These are phyloP conservation scores for Terrapene triunguis DNA, from an alignment of 2,113 vertebrate genomes.

Conservation along the genomic window DNA sequence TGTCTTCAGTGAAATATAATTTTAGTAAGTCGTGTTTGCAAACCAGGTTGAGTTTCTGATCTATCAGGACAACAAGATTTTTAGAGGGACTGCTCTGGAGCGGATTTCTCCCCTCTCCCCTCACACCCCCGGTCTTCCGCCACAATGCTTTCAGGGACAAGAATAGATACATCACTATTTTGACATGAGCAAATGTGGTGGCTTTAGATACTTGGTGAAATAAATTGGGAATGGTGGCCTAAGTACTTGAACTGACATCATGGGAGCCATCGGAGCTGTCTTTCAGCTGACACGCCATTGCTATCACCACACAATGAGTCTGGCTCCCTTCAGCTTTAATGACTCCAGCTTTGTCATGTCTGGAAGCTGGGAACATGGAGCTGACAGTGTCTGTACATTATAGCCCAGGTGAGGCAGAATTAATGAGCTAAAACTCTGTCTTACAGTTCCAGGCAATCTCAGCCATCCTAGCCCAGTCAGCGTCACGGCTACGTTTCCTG, in stretches of 20 bases:
- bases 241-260: background rate
- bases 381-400: background rate
- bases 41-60: slow-evolving; percentile 3
- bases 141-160: slow-evolving; percentile 7
- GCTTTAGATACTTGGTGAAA: slow-evolving; percentile 22
- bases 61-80: background rate
- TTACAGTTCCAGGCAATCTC: background rate
- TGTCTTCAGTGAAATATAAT: background rate
- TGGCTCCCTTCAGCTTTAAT: background rate
- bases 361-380: background rate
- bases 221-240: slow-evolving; percentile 25
- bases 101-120: background rate
- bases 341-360: fast-evolving
- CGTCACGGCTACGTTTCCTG: background rate
- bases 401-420: background rate
- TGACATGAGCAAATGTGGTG: background rate
- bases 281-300: background rate
- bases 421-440: background rate
- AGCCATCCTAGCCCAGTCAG: background rate
- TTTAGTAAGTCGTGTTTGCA: background rate
- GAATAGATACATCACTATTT: background rate
- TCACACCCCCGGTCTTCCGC: background rate
- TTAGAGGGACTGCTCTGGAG: background rate
- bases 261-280: background rate
- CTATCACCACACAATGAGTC: background rate